phyloP scores from a whole-genome alignment of 1,140 invertebrate species.

The Sitophilus oryzae region DNA sequence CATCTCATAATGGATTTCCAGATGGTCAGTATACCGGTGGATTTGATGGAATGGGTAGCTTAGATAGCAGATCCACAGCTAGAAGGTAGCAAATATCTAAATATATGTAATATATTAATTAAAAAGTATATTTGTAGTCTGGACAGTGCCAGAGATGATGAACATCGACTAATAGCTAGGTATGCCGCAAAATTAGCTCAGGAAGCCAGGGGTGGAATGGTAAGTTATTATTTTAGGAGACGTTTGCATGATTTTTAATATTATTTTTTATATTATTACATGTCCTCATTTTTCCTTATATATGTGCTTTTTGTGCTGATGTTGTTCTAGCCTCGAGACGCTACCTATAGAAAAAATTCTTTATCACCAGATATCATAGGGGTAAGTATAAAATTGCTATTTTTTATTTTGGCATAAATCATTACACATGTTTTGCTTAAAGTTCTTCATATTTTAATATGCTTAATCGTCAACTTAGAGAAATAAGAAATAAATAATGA shows the following conservation, averaged over 20 bases:
- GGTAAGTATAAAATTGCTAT: slow-evolving; percentile 8
- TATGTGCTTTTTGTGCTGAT: slow-evolving; percentile 43
- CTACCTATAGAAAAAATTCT: slow-evolving; percentile 48
- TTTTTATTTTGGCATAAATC: no score
- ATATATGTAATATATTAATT: not conserved
- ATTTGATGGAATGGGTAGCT: slow-evolving; percentile 71
- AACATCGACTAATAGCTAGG: slow-evolving; percentile 91
- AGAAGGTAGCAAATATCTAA: slow-evolving; percentile 47
- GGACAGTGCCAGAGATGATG: slow-evolving; percentile 74
- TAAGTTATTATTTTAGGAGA: slow-evolving; percentile 48
- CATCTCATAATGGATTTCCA: slow-evolving; percentile 82
- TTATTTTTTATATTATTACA: slow-evolving; percentile 36
- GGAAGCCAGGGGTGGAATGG: slow-evolving; percentile 72
- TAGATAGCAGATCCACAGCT: slow-evolving; percentile 72
- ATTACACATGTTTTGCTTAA: no score
- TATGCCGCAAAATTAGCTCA: slow-evolving; percentile 92
- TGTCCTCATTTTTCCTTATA: slow-evolving; percentile 25
- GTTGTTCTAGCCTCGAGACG: slow-evolving; percentile 48
- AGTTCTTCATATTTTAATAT: no score
- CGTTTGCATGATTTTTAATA: slow-evolving; percentile 16
- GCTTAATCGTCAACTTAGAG: no score
- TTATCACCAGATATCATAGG: slow-evolving; percentile 51
- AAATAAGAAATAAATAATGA: no score
- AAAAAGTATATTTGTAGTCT: slow-evolving; percentile 42
- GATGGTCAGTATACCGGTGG: slow-evolving; percentile 58